Evolutionary conservation across 2,113 vertebrate species (phyloP).

Genomic region (Nicator chloris): DNA sequence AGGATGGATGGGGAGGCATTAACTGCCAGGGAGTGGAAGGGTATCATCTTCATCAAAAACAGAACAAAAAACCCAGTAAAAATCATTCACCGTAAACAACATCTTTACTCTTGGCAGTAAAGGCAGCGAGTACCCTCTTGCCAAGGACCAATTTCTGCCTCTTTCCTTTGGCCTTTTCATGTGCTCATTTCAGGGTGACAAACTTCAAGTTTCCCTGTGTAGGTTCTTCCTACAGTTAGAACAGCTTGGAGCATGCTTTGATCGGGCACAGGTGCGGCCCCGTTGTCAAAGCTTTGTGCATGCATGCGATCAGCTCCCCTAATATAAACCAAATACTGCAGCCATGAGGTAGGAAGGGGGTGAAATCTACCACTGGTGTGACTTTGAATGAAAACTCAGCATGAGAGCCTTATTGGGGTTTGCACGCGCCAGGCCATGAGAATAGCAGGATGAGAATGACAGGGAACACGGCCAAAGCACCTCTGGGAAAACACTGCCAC

Average conservation of each 20-base stretch:
- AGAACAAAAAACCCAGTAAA: neutral
- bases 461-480: neutral
- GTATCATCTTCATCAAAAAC: neutral
- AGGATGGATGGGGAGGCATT: neutral
- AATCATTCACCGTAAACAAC: neutral
- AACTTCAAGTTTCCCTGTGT: neutral
- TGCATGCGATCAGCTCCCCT: neutral
- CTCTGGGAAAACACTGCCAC: neutral
- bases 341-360: neutral
- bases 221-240: neutral
- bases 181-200: neutral
- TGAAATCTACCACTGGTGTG: rapidly evolving
- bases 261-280: neutral
- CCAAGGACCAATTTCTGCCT: neutral
- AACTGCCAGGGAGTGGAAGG: neutral
- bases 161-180: neutral
- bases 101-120: neutral
- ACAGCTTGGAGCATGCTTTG: neutral
- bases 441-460: neutral
- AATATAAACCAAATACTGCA: neutral
- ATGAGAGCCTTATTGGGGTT: neutral
- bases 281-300: neutral
- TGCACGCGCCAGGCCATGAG: neutral
- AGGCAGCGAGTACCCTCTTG: neutral
- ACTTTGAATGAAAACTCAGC: neutral